Percentiles rank a stretch among this genome's conserved stretches.
Evolutionary conservation across 2,113 vertebrate species (phyloP).

Genomic region (Xiphophorus maculatus): DNA sequence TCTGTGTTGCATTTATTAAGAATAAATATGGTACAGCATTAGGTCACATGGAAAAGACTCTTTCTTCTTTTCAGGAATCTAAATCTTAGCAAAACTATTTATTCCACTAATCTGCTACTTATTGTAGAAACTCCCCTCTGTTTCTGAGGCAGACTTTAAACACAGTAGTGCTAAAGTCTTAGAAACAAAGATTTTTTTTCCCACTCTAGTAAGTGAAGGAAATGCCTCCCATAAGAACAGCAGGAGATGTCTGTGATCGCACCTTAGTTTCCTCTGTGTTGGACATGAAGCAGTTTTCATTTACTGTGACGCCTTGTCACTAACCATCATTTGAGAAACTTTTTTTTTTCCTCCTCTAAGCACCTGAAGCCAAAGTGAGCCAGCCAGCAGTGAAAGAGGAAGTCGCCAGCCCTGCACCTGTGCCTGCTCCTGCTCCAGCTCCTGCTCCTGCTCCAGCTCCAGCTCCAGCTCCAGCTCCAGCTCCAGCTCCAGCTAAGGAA

Average conservation of each 20-base stretch:
- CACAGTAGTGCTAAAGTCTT: background rate
- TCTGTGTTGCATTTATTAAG: background rate
- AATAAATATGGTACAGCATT: background rate
- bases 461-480: too few species aligned
- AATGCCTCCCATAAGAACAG: background rate
- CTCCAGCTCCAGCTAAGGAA: conserved; percentile 48
- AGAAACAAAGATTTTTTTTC: background rate
- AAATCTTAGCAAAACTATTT: background rate
- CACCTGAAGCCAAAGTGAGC: conserved; percentile 51
- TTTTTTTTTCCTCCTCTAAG: conserved; percentile 32
- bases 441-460: too few species aligned
- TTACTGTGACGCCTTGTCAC: too few species aligned
- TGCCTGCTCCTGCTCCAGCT: too few species aligned
- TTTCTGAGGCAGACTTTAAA: background rate
- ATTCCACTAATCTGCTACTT: background rate
- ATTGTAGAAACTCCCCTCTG: background rate
- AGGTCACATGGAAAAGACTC: background rate
- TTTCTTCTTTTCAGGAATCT: background rate
- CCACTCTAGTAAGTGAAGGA: background rate
- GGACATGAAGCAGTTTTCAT: background rate
- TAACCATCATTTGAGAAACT: too few species aligned
- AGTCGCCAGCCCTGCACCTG: conserved; percentile 12
- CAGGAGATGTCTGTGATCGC: background rate
- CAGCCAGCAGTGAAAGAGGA: conserved; percentile 63
- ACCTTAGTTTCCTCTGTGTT: background rate